phyloP scores from a whole-genome alignment of 1,140 invertebrate species.

The Drosophila triauraria region DNA sequence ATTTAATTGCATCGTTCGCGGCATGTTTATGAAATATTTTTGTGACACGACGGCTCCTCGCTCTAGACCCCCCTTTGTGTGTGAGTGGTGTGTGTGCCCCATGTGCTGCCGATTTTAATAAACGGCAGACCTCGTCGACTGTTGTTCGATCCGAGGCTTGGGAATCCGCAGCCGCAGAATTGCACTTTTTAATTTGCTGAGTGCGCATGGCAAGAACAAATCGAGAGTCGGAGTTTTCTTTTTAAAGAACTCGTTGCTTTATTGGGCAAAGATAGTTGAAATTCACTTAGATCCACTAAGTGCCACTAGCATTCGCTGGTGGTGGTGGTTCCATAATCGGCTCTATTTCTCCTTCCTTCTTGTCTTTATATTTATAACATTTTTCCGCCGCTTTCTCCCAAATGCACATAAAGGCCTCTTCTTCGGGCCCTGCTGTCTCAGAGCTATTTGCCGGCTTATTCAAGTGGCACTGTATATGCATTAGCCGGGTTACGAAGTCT shows the following conservation, averaged over 20 bases:
- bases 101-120: slow-evolving; percentile 50
- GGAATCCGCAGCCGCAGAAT: slow-evolving; percentile 7
- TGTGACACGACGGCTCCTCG: slow-evolving; percentile 19
- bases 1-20: slow-evolving; percentile 53
- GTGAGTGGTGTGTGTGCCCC: neutral
- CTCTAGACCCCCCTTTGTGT: neutral
- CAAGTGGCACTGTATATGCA: slow-evolving; percentile 10
- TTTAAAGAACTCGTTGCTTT: neutral
- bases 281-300: too few relatives aligned
- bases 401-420: slow-evolving; percentile 24
- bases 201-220: slow-evolving; percentile 9
- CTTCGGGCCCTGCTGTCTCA: too few relatives aligned
- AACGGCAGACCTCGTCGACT: slow-evolving; percentile 39
- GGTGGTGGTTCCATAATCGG: too few relatives aligned
- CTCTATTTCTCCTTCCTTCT: neutral
- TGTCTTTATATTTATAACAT: slow-evolving; percentile 31
- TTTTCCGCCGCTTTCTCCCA: neutral
- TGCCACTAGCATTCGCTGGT: too few relatives aligned
- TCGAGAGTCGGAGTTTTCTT: neutral
- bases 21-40: slow-evolving; percentile 60
- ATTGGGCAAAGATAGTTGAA: too few relatives aligned
- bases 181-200: slow-evolving; percentile 44
- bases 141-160: slow-evolving; percentile 20
- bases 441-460: neutral
- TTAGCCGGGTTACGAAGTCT: slow-evolving; percentile 3